Evolutionary conservation across 1,140 invertebrate species (phyloP).

Genomic region (Drosophila melanogaster): Release_6_plus_ISO1_MT NT_033777.3:17604001-17604500

Average conservation of each 20-base stretch:
- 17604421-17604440: too few species aligned
- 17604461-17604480: neutral
- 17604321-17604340: too few species aligned
- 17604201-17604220: slow-evolving; percentile 56
- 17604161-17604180: slow-evolving; percentile 60
- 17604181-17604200: slow-evolving; percentile 17
- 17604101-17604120: slow-evolving; percentile 31
- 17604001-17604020: slow-evolving; percentile 83
- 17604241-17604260: neutral
- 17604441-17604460: neutral
- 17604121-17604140: neutral
- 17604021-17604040: slow-evolving; percentile 59
- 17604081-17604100: slow-evolving; percentile 31
- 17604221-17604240: neutral
- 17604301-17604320: too few species aligned
- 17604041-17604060: slow-evolving; percentile 32
- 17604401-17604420: too few species aligned
- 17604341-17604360: too few species aligned
- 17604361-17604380: too few species aligned
- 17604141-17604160: slow-evolving; percentile 1
- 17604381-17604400: too few species aligned
- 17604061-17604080: slow-evolving; percentile 42
- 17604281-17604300: too few species aligned
- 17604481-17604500: too few species aligned
- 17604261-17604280: too few species aligned